A percentile compares a stretch with the other conserved stretches of the same genome.
phyloP scores from a whole-genome alignment of 2,888 invertebrate genomes.

The Tachystola acroxantha region DNA sequence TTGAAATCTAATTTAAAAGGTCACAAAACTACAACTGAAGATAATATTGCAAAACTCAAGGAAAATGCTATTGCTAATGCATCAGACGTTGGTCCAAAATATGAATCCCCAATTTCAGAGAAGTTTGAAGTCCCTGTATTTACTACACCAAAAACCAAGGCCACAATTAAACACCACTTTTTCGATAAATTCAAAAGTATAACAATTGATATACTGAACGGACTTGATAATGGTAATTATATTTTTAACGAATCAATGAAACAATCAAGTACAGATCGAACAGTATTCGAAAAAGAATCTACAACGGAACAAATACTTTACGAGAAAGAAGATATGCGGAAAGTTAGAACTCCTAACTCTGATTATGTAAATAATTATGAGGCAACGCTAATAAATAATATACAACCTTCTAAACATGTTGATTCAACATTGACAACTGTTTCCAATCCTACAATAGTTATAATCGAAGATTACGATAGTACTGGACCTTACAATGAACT shows the following conservation, averaged over 20 bases:
- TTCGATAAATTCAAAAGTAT: neutral
- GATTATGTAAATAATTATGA: no score
- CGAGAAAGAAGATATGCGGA: neutral
- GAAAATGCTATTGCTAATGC: no score
- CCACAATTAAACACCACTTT: neutral
- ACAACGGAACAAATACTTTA: neutral
- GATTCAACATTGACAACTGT: conserved; percentile 6
- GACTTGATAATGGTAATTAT: neutral
- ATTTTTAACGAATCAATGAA: neutral
- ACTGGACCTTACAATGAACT: neutral
- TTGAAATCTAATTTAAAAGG: no score
- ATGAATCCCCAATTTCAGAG: neutral
- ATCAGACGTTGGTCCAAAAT: no score
- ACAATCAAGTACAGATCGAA: neutral
- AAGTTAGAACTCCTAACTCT: neutral
- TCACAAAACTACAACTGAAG: no score
- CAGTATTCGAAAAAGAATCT: neutral
- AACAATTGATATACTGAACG: neutral
- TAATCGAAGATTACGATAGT: conserved; percentile 24
- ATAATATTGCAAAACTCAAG: no score
- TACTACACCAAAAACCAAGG: neutral
- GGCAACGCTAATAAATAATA: no score
- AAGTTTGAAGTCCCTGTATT: neutral
- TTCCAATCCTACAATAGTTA: conserved; percentile 26
- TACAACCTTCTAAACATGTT: neutral